Evolutionary conservation across 2,888 invertebrate species (phyloP).

Genomic region (Actias luna): DNA sequence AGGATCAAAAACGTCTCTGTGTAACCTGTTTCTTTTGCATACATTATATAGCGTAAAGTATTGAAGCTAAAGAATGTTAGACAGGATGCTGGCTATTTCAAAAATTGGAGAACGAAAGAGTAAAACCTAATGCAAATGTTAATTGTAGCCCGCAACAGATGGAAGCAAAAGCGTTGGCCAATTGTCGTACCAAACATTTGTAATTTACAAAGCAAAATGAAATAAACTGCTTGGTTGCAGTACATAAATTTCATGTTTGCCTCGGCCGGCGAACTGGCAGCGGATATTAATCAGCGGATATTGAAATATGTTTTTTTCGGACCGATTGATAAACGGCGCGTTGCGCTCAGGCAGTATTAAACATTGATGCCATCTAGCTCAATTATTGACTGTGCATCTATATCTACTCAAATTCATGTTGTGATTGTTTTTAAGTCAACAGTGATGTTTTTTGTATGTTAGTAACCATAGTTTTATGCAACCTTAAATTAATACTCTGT

Average conservation of each 20-base stretch:
- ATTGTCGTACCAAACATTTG: conserved; percentile 78
- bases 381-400: conserved; percentile 52
- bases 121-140: conserved; percentile 68
- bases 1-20: conserved; percentile 3
- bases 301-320: conserved; percentile 82
- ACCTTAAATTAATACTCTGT: too few relatives aligned
- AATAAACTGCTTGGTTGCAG: conserved; percentile 77
- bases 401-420: conserved; percentile 16
- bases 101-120: conserved; percentile 35
- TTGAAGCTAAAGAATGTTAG: not conserved
- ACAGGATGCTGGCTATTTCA: conserved; percentile 15
- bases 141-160: conserved; percentile 75
- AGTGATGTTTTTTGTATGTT: not conserved
- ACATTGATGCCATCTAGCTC: conserved; percentile 71
- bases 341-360: conserved; percentile 69
- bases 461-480: not conserved
- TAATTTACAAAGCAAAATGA: conserved; percentile 80
- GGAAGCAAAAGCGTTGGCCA: conserved; percentile 69
- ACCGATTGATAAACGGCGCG: conserved; percentile 77
- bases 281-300: conserved; percentile 82
- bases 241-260: conserved; percentile 81
- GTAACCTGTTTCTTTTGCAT: not conserved
- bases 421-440: conserved; percentile 5
- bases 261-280: conserved; percentile 76
- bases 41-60: not conserved